phyloP scores from a whole-genome alignment of 2,113 vertebrate genomes.

The Corythaixoides concolor region DNA sequence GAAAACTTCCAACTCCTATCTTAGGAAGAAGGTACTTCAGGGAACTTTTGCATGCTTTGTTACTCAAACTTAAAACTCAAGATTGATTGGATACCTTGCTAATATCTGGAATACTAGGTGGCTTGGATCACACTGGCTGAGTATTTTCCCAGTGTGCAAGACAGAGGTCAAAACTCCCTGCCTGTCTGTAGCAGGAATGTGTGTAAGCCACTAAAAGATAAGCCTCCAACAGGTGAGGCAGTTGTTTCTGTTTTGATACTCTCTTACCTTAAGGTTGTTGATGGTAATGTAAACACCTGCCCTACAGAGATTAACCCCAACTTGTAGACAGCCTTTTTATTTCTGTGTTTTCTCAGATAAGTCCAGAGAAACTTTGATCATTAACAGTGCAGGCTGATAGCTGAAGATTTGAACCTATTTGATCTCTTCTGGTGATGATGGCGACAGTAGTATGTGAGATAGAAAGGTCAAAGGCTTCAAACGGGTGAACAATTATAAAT shows the following conservation, averaged over 20 bases:
- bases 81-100: neutral
- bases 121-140: neutral
- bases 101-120: neutral
- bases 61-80: neutral
- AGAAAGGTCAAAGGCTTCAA: neutral
- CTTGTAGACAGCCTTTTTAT: neutral
- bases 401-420: neutral
- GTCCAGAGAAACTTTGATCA: neutral
- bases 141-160: neutral
- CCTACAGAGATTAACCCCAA: neutral
- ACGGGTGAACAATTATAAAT: neutral
- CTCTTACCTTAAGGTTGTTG: neutral
- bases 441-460: neutral
- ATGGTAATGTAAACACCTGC: neutral
- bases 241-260: neutral
- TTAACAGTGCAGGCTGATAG: neutral
- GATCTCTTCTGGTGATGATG: neutral
- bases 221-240: neutral
- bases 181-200: neutral
- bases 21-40: slow-evolving; percentile 94
- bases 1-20: slow-evolving; percentile 98
- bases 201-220: neutral
- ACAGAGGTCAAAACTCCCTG: neutral
- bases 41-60: neutral
- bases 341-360: neutral